A percentile compares a stretch with the other conserved stretches of the same genome.
Evolutionary conservation across 2,797 vertebrate genomes (phyloP).

Genomic region (Hemibagrus guttatus): DNA sequence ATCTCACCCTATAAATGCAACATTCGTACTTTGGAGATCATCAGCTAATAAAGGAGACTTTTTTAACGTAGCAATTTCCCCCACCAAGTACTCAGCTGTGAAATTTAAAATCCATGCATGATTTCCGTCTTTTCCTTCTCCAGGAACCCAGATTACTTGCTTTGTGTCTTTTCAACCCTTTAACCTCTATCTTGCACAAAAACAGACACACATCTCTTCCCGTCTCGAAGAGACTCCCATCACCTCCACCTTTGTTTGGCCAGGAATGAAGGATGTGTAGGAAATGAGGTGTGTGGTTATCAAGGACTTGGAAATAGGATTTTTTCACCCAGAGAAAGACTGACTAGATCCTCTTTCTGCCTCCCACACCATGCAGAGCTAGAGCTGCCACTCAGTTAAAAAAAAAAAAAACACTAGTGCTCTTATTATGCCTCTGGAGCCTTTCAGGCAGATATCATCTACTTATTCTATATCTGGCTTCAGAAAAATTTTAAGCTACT

Average conservation of each 20-base stretch:
- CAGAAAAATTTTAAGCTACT: constrained; percentile 9
- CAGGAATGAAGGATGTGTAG: constrained; percentile 65
- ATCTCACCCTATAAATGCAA: constrained; percentile 59
- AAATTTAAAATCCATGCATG: constrained; percentile 84
- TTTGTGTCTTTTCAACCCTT: constrained; percentile 51
- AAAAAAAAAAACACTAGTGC: constrained; percentile 4
- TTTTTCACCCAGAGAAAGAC: constrained; percentile 70
- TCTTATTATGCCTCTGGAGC: constrained; percentile 37
- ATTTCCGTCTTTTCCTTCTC: constrained; percentile 59
- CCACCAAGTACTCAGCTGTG: constrained; percentile 76
- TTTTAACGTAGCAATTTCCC: constrained; percentile 74
- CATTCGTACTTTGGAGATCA: constrained; percentile 65
- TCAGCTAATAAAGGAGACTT: constrained; percentile 67
- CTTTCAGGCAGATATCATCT: constrained; percentile 44
- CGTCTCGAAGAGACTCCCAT: constrained; percentile 24
- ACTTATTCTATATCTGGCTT: constrained; percentile 7
- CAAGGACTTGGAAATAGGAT: constrained; percentile 73
- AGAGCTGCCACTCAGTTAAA: not conserved
- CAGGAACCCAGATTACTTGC: constrained; percentile 53
- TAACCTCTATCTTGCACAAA: constrained; percentile 49
- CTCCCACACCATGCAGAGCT: constrained; percentile 34
- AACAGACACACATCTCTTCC: constrained; percentile 28
- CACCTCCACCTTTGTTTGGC: constrained; percentile 66
- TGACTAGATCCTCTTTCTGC: constrained; percentile 59
- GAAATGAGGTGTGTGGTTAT: constrained; percentile 75